phyloP scores from a whole-genome alignment of 2,113 vertebrate species.

The Notothenia rossii region DNA sequence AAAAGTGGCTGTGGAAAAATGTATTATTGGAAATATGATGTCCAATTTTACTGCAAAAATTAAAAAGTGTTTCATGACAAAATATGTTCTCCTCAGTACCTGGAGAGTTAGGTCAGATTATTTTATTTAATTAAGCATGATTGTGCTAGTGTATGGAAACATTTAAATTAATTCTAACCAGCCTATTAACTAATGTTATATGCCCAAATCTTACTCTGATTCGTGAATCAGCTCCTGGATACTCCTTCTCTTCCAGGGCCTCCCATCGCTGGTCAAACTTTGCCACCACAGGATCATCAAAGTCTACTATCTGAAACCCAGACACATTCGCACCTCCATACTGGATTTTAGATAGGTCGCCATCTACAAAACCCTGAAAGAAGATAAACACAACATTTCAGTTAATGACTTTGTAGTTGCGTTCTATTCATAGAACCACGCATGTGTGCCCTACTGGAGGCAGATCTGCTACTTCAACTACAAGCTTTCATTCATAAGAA shows the following conservation, averaged over 20 bases:
- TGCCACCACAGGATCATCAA: conserved; percentile 93
- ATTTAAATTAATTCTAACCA: not conserved
- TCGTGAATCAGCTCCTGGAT: conserved; percentile 92
- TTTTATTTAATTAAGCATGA: not conserved
- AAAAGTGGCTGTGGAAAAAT: too few species aligned
- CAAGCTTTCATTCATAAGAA: not conserved
- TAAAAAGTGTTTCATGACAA: not conserved
- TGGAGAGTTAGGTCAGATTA: not conserved
- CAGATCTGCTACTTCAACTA: not conserved
- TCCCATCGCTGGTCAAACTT: conserved; percentile 98
- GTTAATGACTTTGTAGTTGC: not conserved
- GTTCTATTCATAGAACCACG: not conserved
- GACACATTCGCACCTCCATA: conserved; percentile 98
- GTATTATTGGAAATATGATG: too few species aligned
- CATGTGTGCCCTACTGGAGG: too few species aligned
- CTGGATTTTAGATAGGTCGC: conserved; percentile 96
- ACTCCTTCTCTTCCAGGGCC: conserved; percentile 96
- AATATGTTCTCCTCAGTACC: not conserved
- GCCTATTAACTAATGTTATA: not conserved
- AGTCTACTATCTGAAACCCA: conserved; percentile 98
- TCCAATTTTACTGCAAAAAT: not conserved
- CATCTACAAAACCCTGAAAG: conserved; percentile 93
- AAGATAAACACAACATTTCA: not conserved
- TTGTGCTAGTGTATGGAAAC: not conserved
- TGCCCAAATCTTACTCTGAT: conserved; percentile 87